These are phyloP conservation scores for Brachystomella parvula DNA, from an alignment of 1,140 invertebrate species.

Conservation along the genomic window DNA sequence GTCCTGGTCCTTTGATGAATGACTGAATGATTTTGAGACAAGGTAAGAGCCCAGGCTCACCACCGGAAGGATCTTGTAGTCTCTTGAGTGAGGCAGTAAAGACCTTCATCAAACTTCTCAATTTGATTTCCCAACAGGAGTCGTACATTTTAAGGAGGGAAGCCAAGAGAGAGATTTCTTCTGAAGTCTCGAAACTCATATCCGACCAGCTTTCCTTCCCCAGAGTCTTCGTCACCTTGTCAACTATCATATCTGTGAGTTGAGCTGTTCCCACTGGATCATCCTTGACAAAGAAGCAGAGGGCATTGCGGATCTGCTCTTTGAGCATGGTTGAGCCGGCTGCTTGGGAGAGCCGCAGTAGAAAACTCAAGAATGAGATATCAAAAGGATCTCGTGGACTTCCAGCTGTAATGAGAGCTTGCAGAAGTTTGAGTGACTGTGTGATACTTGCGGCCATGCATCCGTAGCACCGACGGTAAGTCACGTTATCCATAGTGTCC, in stretches of 20 bases:
- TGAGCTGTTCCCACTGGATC: constrained; percentile 32
- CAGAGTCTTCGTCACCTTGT: constrained; percentile 27
- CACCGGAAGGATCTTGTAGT: constrained; percentile 62
- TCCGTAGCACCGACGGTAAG: constrained; percentile 60
- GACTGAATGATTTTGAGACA: constrained; percentile 75
- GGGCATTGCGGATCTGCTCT: constrained; percentile 36
- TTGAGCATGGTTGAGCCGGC: constrained; percentile 35
- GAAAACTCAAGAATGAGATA: constrained; percentile 34
- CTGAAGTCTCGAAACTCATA: constrained; percentile 40
- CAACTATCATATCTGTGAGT: constrained; percentile 33
- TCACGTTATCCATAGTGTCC: constrained; percentile 37
- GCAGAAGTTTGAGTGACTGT: constrained; percentile 63
- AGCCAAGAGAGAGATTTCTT: constrained; percentile 81
- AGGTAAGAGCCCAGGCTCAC: constrained; percentile 68
- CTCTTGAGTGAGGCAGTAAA: constrained; percentile 66
- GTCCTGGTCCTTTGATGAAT: constrained; percentile 48
- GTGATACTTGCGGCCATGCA: constrained; percentile 70
- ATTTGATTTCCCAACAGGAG: constrained; percentile 86
- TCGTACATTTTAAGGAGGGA: constrained; percentile 84
- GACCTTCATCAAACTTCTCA: constrained; percentile 74
- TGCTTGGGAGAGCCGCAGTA: constrained; percentile 33
- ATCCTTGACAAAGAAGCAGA: constrained; percentile 38
- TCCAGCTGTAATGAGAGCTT: constrained; percentile 68
- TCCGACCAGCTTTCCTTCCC: constrained; percentile 37
- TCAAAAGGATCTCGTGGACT: constrained; percentile 35